Evolutionary conservation across 1,140 invertebrate genomes (phyloP).

Genomic region (Drosophila pseudoobscura): DNA sequence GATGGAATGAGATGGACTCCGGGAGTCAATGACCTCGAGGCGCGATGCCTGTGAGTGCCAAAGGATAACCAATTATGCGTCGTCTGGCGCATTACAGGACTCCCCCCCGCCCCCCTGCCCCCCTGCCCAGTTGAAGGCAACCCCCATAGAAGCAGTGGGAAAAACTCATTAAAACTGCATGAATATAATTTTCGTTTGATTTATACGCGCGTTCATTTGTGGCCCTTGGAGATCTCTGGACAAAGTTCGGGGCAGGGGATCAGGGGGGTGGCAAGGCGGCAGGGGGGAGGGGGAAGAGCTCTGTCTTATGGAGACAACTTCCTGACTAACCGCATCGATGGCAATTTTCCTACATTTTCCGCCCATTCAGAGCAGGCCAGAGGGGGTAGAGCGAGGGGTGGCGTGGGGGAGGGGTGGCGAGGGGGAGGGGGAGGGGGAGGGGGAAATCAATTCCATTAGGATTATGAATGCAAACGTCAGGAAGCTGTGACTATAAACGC

Average conservation of each 20-base stretch:
- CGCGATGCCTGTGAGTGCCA: conserved; percentile 40
- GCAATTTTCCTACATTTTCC: conserved; percentile 73
- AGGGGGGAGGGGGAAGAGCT: not conserved
- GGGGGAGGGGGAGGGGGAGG: not conserved
- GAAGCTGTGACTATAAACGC: conserved; percentile 75
- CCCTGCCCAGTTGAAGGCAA: conserved; percentile 6
- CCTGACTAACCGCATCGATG: conserved; percentile 57
- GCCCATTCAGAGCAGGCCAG: conserved; percentile 44
- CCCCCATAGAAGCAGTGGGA: conserved; percentile 19
- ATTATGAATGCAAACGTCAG: conserved; percentile 78
- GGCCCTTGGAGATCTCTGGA: conserved; percentile 25
- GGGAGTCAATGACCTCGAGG: conserved; percentile 58
- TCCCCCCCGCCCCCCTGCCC: not conserved
- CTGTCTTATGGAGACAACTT: conserved; percentile 44
- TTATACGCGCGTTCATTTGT: conserved; percentile 73
- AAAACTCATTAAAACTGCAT: conserved; percentile 81
- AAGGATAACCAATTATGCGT: conserved; percentile 72
- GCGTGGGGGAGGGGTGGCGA: too few species aligned
- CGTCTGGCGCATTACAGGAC: conserved; percentile 56
- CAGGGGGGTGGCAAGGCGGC: too few species aligned
- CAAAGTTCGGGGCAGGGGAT: conserved; percentile 25
- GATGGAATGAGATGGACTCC: too few species aligned
- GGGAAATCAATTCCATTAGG: conserved; percentile 79
- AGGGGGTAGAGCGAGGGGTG: not conserved
- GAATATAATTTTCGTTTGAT: conserved; percentile 81